phyloP scores from a whole-genome alignment of 2,797 vertebrate species.

The Cyclopterus lumpus region DNA sequence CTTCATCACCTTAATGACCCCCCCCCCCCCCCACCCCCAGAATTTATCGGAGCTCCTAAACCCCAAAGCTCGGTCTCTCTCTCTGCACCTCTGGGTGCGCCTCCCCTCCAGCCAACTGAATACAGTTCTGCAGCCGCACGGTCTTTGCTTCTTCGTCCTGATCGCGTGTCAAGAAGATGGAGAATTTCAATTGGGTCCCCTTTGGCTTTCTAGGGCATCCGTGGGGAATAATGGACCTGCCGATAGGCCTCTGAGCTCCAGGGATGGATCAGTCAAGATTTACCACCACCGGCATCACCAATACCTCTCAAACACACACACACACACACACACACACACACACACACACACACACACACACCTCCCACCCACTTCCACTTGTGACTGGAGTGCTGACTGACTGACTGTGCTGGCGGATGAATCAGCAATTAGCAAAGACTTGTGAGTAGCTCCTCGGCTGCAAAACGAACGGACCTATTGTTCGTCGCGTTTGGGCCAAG shows the following conservation, averaged over 20 bases:
- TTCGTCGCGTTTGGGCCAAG: slow-evolving; percentile 27
- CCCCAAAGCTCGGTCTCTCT: slow-evolving; percentile 13
- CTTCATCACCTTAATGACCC: slow-evolving; percentile 67
- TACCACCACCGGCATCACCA: slow-evolving; percentile 18
- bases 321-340: slow-evolving; percentile 19
- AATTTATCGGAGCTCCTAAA: slow-evolving; percentile 44
- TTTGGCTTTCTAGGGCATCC: slow-evolving; percentile 35
- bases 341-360: slow-evolving; percentile 13
- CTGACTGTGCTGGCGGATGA: slow-evolving; percentile 30
- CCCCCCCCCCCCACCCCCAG: too few species aligned
- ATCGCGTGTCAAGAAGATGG: slow-evolving; percentile 47
- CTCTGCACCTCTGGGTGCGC: slow-evolving; percentile 32
- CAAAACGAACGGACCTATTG: slow-evolving; percentile 56
- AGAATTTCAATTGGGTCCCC: slow-evolving; percentile 49
- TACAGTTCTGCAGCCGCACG: background rate
- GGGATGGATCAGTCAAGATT: slow-evolving; percentile 49
- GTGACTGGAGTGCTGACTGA: slow-evolving; percentile 47
- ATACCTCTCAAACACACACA: slow-evolving; percentile 13
- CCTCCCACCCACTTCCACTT: slow-evolving; percentile 44
- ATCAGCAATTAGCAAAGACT: slow-evolving; percentile 50
- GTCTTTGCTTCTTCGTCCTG: slow-evolving; percentile 17
- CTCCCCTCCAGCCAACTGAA: slow-evolving; percentile 32
- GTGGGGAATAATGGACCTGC: slow-evolving; percentile 50
- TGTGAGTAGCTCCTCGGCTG: slow-evolving; percentile 41
- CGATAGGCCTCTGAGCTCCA: slow-evolving; percentile 32